A percentile compares a stretch with the other conserved stretches of the same genome.
phyloP scores from a whole-genome alignment of 2,113 vertebrate genomes.

The Scophthalmus maximus region DNA sequence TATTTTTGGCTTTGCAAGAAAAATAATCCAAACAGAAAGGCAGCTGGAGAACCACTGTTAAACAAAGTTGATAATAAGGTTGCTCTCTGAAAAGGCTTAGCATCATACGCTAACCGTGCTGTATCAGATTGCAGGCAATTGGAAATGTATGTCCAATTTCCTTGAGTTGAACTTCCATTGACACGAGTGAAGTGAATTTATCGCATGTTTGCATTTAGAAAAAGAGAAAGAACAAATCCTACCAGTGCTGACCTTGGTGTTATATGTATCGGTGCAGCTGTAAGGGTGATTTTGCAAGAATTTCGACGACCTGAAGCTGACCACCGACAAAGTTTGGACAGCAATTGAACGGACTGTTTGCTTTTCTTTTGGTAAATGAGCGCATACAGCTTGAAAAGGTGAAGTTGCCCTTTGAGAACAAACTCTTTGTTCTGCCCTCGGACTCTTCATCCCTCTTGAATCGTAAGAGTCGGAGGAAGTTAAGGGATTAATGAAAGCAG shows the following conservation, averaged over 20 bases:
- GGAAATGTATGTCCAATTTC: constrained; percentile 51
- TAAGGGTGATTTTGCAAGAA: neutral
- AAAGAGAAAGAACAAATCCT: too few relatives aligned
- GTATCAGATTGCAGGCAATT: constrained; percentile 48
- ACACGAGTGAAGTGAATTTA: constrained; percentile 15
- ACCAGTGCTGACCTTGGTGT: neutral
- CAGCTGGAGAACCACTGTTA: constrained; percentile 34
- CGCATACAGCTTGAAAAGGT: neutral
- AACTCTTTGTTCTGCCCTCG: constrained; percentile 20
- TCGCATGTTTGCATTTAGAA: neutral
- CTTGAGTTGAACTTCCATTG: constrained; percentile 20
- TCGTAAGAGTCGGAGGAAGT: constrained; percentile 36
- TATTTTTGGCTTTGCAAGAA: constrained; percentile 17
- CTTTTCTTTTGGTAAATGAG: constrained; percentile 5
- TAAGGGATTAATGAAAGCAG: constrained; percentile 45
- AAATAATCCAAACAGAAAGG: constrained; percentile 33
- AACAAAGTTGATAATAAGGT: constrained; percentile 54
- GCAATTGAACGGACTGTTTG: constrained; percentile 1
- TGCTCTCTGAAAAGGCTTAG: constrained; percentile 49
- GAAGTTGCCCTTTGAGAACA: constrained; percentile 14
- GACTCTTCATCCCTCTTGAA: constrained; percentile 16
- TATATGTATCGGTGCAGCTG: neutral
- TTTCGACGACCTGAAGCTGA: constrained; percentile 17
- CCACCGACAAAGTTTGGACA: constrained; percentile 6
- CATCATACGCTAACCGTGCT: constrained; percentile 42